A percentile compares a stretch with the other conserved stretches of the same genome.
phyloP scores from a whole-genome alignment of 2,797 vertebrate genomes.

The Ibycter americanus region DNA sequence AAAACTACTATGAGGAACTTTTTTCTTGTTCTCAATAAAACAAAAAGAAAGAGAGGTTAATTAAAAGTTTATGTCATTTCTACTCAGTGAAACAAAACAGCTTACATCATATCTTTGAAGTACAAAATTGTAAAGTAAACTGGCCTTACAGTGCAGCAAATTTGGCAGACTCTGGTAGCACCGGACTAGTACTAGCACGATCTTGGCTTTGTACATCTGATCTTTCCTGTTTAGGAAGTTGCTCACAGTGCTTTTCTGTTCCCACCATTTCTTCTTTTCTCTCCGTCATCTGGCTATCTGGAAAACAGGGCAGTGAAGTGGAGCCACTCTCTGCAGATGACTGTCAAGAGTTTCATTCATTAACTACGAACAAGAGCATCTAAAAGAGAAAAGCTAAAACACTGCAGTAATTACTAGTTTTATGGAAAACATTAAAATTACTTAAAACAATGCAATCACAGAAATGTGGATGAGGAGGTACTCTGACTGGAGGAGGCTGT shows the following conservation, averaged over 20 bases:
- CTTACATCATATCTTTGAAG: slow-evolving; percentile 61
- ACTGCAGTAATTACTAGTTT: background rate
- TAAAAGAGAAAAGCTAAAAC: background rate
- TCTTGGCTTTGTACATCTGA: slow-evolving; percentile 70
- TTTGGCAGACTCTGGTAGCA: slow-evolving; percentile 69
- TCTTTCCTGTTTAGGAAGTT: slow-evolving; percentile 70
- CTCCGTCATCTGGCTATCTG: slow-evolving; percentile 66
- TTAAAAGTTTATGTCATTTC: slow-evolving; percentile 63
- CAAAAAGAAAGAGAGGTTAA: slow-evolving; percentile 63
- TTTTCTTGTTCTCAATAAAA: slow-evolving; percentile 64
- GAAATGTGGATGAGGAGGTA: background rate
- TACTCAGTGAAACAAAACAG: slow-evolving; percentile 52
- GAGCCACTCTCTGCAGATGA: background rate
- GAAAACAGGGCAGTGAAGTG: slow-evolving; percentile 69
- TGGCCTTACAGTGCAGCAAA: slow-evolving; percentile 75
- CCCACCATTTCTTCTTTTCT: slow-evolving; percentile 71
- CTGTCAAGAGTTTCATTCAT: background rate
- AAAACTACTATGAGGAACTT: slow-evolving; percentile 52
- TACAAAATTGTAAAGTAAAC: slow-evolving; percentile 54
- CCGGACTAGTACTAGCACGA: slow-evolving; percentile 62
- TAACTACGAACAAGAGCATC: background rate
- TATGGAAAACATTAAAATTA: background rate
- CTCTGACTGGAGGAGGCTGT: background rate
- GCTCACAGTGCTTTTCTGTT: slow-evolving; percentile 60
- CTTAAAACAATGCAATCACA: background rate